Evolutionary conservation across 2,113 vertebrate genomes (phyloP).

Genomic region (Meles meles): DNA sequence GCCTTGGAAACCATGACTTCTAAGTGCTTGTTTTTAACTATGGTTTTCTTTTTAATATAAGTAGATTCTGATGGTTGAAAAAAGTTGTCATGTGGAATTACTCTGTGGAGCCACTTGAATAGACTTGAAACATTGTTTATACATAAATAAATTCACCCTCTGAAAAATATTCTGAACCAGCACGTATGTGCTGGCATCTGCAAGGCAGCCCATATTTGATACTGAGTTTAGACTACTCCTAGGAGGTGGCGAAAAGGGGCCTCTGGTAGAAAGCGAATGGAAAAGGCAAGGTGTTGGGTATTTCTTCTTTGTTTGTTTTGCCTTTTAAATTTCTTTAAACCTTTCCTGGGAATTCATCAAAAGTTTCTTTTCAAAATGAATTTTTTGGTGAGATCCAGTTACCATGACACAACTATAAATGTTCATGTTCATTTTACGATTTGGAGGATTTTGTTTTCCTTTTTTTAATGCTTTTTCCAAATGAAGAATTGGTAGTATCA

Average conservation of each 20-base stretch:
- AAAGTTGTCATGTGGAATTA: conserved; percentile 70
- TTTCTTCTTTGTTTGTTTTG: background rate
- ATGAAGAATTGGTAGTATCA: background rate
- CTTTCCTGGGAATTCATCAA: background rate
- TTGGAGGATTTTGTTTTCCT: background rate
- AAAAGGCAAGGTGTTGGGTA: background rate
- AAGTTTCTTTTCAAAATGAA: conserved; percentile 32
- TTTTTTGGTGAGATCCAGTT: background rate
- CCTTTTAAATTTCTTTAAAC: background rate
- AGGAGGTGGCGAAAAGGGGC: conserved; percentile 9
- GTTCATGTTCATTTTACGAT: background rate
- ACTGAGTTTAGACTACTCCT: background rate
- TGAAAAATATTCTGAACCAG: background rate
- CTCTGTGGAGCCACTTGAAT: conserved; percentile 34
- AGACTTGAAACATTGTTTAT: conserved; percentile 59
- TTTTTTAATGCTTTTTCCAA: conserved; percentile 5
- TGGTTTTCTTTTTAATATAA: conserved; percentile 49
- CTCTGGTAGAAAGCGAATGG: conserved; percentile 52
- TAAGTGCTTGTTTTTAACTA: conserved; percentile 58
- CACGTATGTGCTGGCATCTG: conserved; percentile 24
- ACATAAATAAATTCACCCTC: conserved; percentile 42
- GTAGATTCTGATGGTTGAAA: conserved; percentile 63
- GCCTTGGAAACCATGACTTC: conserved; percentile 49
- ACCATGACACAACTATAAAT: background rate
- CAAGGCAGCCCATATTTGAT: background rate